Evolutionary conservation across 2,888 invertebrate genomes (phyloP), one percentile per base, ranked within the genome.

Genomic region (Parapristionchus giblindavisi): DNA sequence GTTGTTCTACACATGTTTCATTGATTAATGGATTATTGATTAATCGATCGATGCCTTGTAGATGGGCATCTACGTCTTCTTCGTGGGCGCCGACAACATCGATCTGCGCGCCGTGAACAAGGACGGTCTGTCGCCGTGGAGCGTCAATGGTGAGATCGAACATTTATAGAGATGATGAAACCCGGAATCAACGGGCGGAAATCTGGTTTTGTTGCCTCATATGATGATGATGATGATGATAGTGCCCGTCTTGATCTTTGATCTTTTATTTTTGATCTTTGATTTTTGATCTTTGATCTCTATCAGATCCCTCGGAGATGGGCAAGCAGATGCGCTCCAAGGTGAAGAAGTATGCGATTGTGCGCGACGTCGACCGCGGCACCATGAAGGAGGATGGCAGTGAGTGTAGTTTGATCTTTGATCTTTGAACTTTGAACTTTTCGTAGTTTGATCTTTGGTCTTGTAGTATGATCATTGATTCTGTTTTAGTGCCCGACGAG

Each of bases 101-200:
- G 81, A 81, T 56, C 81, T 80, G 34, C 80, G 80, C 48, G 79
- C 80, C 40, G 80, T 81, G 43, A 83, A 83, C 75, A 79, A 81
- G 51, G 83, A 83, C 66, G 83, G 80, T 56, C 81, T 83, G 68
- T 83, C 83, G 21, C 83, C 83, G 21, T 83, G 83, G 83, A 74
- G 74, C 40, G 27, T 34, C 51, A 73, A 51, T 38, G 73, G 73
- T 73, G 34, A 17, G 70, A 2, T 11, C 8, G 14, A 1, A 27
- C 3, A n/a, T 6, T 58, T 58, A 3, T 29, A 27, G 32, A 17
- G 48, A 48, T 21, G 48, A 21, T 48, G 48, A n/a, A n/a, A n/a
- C n/a, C n/a, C n/a, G n/a, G n/a, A n/a, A n/a, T n/a, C n/a, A n/a
- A n/a, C n/a, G n/a, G n/a, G n/a, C n/a, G n/a, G n/a, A n/a, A n/a